Evolutionary conservation across 2,113 vertebrate species (phyloP).

Genomic region (Anas platyrhynchos): DNA sequence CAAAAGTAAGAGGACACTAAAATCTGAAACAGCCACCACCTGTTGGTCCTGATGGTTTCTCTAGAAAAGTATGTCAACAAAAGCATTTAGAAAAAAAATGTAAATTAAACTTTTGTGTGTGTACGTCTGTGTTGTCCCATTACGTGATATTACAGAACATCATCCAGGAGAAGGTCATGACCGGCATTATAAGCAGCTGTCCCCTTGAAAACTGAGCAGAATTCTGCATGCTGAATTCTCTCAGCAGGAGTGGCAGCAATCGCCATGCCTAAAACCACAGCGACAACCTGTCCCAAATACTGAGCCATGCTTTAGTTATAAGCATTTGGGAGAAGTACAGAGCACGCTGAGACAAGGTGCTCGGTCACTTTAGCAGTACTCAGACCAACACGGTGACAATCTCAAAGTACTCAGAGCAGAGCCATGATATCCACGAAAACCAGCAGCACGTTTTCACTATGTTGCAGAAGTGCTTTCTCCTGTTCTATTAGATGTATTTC

Average conservation of each 20-base stretch:
- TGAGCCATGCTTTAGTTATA: not conserved
- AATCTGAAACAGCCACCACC: not conserved
- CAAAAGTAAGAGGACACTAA: not conserved
- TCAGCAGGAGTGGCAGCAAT: fast-evolving
- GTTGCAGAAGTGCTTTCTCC: not conserved
- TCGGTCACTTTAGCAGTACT: not conserved
- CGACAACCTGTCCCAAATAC: not conserved
- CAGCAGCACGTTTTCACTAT: not conserved
- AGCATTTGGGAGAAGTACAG: not conserved
- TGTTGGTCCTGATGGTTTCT: not conserved
- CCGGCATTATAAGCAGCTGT: not conserved
- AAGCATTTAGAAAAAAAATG: not conserved
- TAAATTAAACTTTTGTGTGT: not conserved
- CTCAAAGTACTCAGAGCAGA: not conserved
- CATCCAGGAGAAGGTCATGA: not conserved
- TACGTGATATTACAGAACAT: not conserved
- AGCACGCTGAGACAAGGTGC: not conserved
- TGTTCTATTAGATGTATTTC: not conserved
- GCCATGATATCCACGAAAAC: not conserved
- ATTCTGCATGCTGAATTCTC: not conserved
- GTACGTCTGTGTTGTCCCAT: not conserved
- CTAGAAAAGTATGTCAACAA: not conserved
- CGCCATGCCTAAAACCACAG: not conserved
- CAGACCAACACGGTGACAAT: not conserved
- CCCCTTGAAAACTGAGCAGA: not conserved